phyloP scores from a whole-genome alignment of 1,140 invertebrate genomes.

The Lepidurus couesii region DNA sequence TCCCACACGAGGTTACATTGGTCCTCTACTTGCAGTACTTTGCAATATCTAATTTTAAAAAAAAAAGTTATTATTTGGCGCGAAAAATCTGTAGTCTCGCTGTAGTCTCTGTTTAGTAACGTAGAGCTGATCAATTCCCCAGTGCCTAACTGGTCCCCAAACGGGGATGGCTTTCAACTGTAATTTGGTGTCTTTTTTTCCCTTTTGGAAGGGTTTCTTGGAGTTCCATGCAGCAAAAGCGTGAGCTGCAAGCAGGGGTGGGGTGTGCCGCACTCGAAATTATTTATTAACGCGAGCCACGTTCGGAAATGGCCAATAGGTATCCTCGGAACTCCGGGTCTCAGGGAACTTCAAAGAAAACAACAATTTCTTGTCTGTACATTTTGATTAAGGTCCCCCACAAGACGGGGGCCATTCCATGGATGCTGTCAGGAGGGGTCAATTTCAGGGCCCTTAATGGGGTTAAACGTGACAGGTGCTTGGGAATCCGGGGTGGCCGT shows the following conservation, averaged over 20 bases:
- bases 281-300: slow-evolving; percentile 22
- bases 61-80: no score
- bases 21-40: no score
- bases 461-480: slow-evolving; percentile 11
- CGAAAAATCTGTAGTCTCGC: no score
- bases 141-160: neutral
- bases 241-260: slow-evolving; percentile 3
- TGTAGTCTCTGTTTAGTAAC: no score
- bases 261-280: neutral
- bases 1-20: no score
- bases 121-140: neutral
- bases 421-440: neutral
- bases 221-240: neutral
- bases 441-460: slow-evolving; percentile 10
- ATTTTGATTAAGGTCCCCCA: neutral
- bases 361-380: slow-evolving; percentile 11
- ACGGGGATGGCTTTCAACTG: neutral
- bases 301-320: slow-evolving; percentile 15
- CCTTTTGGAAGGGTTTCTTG: neutral
- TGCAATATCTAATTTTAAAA: no score
- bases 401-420: neutral
- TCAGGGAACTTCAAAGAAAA: slow-evolving; percentile 1
- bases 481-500: neutral
- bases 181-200: neutral
- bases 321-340: neutral